These are phyloP conservation scores for Smittia aterrima DNA, from an alignment of 2,888 invertebrate genomes.

Conservation along the genomic window DNA sequence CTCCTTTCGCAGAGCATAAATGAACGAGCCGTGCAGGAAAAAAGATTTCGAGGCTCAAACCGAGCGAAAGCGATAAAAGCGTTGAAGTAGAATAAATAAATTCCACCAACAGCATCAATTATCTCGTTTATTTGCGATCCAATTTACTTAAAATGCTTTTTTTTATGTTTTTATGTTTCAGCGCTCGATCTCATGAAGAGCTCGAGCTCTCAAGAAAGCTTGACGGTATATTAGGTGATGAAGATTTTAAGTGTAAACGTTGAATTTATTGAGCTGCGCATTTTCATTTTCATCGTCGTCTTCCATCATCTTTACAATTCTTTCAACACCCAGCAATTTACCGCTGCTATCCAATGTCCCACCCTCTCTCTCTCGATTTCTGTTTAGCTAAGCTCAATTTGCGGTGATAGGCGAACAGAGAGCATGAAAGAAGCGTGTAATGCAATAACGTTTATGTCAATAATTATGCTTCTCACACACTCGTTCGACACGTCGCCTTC, in stretches of 20 bases:
- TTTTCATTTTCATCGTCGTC: neutral
- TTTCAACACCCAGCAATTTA: constrained; percentile 39
- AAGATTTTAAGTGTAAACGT: neutral
- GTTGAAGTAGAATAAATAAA: neutral
- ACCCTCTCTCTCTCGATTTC: constrained; percentile 24
- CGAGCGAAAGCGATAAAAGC: too few relatives aligned
- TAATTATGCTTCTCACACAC: neutral
- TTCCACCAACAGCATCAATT: constrained; percentile 34
- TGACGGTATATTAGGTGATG: constrained; percentile 5
- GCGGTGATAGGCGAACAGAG: neutral
- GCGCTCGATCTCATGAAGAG: too few relatives aligned
- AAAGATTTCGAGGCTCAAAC: neutral
- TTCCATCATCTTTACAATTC: constrained; percentile 9
- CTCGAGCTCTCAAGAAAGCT: too few relatives aligned
- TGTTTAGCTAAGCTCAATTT: constrained; percentile 8
- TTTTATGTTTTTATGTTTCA: constrained; percentile 4
- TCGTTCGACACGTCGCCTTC: neutral
- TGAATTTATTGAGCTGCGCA: constrained; percentile 4
- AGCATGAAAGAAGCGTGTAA: neutral
- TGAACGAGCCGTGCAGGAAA: too few relatives aligned
- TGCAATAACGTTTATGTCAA: constrained; percentile 11
- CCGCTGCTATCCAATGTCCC: constrained; percentile 14
- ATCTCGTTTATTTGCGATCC: constrained; percentile 39
- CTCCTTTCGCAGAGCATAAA: too few relatives aligned
- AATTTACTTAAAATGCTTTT: constrained; percentile 29